These are phyloP conservation scores for Heliconius aoede DNA, from an alignment of 2,888 invertebrate species.

Conservation along the genomic window DNA sequence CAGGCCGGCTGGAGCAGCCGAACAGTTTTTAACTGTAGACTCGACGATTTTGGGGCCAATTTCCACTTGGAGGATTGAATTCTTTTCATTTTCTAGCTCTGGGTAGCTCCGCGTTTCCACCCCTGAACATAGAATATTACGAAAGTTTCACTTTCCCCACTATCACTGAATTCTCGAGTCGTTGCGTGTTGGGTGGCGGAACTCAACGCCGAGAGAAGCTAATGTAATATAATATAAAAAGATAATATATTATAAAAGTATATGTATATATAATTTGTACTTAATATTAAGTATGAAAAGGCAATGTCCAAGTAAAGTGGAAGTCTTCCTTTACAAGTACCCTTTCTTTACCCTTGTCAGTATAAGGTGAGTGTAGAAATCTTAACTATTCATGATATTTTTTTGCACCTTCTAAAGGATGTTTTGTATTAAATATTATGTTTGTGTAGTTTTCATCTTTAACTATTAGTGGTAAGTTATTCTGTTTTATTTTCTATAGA, in stretches of 20 bases:
- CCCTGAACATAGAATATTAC: too few species aligned
- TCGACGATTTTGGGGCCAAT: neutral
- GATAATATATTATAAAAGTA: neutral
- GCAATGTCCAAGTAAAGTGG: neutral
- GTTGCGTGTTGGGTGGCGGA: too few species aligned
- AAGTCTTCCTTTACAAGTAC: slow-evolving; percentile 16
- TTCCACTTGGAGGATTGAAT: too few species aligned
- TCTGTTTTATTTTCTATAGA: neutral
- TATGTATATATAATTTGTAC: neutral
- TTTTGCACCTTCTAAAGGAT: slow-evolving; percentile 9
- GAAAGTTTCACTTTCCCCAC: too few species aligned
- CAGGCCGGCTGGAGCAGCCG: neutral
- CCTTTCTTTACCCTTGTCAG: slow-evolving; percentile 24
- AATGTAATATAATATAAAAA: neutral
- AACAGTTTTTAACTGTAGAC: neutral
- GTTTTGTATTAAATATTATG: neutral
- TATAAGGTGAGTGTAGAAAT: neutral
- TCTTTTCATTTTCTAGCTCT: too few species aligned
- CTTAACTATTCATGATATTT: slow-evolving; percentile 1
- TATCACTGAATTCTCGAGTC: too few species aligned
- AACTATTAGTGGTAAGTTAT: neutral
- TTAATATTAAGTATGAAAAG: neutral
- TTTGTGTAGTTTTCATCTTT: neutral
- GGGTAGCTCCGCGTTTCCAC: too few species aligned
- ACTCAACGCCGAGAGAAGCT: neutral